Base-by-base conservation (phyloP, 2,113 vertebrate species). In the Struthio camelus region DNA sequence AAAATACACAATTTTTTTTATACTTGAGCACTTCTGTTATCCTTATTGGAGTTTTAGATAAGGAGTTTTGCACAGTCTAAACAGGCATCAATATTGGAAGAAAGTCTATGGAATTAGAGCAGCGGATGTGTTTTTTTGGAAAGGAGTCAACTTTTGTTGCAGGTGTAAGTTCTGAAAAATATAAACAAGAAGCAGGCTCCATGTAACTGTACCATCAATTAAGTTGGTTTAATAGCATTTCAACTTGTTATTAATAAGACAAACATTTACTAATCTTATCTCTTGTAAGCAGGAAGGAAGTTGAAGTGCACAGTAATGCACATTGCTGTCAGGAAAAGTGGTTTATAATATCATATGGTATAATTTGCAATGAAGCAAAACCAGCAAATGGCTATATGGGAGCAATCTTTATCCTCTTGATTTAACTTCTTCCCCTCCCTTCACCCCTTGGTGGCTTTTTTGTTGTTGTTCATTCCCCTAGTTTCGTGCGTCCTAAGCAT, bases 1-100 rank as follows among this genome's bases (percentile, higher is more conserved):
- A 96, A 98, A 98, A 98, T 97, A 91, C 86, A 15, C 54, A 67
- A 64, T 90, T 97, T 98, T 97, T 97, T 97, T 97, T 97, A 95
- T 97, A 95, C 78, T 95, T 90, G 86, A 96, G 80, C 93, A 93
- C 93, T 76, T 96, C 77, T 1, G 59, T 98, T 98, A 96, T 91
- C 90, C 90, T 97, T 95, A 82, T 46, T 95, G 82, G 94, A 95
- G 91, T 96, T 94, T 94, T 65, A 97, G 95, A 96, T 95, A 95
- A 97, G 94, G 91, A 97, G 92, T 95, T 96, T 96, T 96, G 92
- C 96, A 94, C 95, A 97, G 72, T 97, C 96, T 96, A 93, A 98
- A 95, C 96, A 90, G 95, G 82, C 50, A 2, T 46, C 95, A 50
- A 72, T 89, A 59, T 85, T 90, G 93, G 94, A 97, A 97, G 96